These are phyloP conservation scores for Drosophila teissieri DNA, from an alignment of 1,140 invertebrate genomes.

Conservation along the genomic window DNA sequence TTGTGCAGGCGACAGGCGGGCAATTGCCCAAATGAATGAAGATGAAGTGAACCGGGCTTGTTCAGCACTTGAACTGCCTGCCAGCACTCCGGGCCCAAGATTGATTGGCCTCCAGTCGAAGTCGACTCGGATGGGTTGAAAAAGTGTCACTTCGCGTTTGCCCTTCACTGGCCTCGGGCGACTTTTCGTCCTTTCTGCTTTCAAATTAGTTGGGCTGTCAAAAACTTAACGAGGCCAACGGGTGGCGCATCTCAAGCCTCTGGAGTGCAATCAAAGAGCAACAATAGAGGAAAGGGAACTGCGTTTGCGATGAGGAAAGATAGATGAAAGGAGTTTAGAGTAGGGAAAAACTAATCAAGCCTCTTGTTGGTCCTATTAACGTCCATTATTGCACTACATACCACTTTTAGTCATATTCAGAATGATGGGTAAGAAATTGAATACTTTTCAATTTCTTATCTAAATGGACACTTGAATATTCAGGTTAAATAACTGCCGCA, in stretches of 20 bases:
- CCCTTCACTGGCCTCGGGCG: conserved; percentile 19
- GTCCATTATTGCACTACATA: not conserved
- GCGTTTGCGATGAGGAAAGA: not conserved
- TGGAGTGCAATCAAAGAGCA: conserved; percentile 36
- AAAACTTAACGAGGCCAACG: conserved; percentile 41
- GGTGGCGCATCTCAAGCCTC: conserved; percentile 13
- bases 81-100: conserved; percentile 31
- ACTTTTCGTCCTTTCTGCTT: conserved; percentile 19
- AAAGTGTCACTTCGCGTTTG: conserved; percentile 45
- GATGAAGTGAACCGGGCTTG: conserved; percentile 63
- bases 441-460: no score
- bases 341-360: conserved; percentile 3
- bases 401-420: not conserved
- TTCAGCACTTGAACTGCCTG: conserved; percentile 55
- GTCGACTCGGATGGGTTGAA: conserved; percentile 19
- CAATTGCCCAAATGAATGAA: conserved; percentile 77
- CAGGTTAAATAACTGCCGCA: no score
- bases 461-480: no score
- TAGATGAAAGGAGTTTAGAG: not conserved
- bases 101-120: conserved; percentile 53
- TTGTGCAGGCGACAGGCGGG: conserved; percentile 21
- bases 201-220: conserved; percentile 57
- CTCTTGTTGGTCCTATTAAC: not conserved
- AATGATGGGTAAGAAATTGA: no score
- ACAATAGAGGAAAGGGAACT: conserved; percentile 12